A percentile compares a stretch with the other conserved stretches of the same genome.
Evolutionary conservation across 2,888 invertebrate genomes (phyloP).

Genomic region (Andrena camellia): DNA sequence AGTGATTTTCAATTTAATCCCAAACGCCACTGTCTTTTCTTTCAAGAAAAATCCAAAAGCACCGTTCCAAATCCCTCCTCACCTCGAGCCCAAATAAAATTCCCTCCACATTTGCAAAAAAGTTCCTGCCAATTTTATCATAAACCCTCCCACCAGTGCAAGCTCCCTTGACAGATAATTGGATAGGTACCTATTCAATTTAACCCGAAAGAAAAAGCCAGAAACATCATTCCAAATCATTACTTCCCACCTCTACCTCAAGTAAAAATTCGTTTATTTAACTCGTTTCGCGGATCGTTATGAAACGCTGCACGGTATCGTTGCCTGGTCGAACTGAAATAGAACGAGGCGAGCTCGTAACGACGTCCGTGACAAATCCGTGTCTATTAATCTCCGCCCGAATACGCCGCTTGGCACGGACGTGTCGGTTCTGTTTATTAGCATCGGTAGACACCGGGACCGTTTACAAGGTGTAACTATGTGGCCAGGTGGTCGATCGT

Average conservation of each 20-base stretch:
- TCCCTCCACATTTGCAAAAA: too few species aligned
- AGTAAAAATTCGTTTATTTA: background rate
- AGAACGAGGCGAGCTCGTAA: slow-evolving; percentile 59
- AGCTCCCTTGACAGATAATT: too few species aligned
- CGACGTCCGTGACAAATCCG: slow-evolving; percentile 79
- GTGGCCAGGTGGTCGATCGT: slow-evolving; percentile 78
- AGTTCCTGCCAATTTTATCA: too few species aligned
- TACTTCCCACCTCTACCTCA: background rate
- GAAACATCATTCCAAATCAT: too few species aligned
- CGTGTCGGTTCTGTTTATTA: slow-evolving; percentile 68
- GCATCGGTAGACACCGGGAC: slow-evolving; percentile 67
- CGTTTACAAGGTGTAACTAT: slow-evolving; percentile 74
- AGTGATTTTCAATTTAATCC: too few species aligned
- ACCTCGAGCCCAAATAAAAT: too few species aligned
- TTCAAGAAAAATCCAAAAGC: too few species aligned
- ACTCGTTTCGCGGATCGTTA: slow-evolving; percentile 7
- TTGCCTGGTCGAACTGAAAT: slow-evolving; percentile 5
- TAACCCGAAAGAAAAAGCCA: too few species aligned
- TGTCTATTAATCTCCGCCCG: slow-evolving; percentile 77
- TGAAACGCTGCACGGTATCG: slow-evolving; percentile 3
- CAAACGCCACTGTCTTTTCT: too few species aligned
- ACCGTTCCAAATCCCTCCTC: too few species aligned
- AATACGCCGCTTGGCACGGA: slow-evolving; percentile 38
- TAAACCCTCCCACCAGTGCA: too few species aligned
- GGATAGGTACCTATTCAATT: too few species aligned